phyloP scores from a whole-genome alignment of 2,797 vertebrate genomes.

The Phyllotis vaccarum region DNA sequence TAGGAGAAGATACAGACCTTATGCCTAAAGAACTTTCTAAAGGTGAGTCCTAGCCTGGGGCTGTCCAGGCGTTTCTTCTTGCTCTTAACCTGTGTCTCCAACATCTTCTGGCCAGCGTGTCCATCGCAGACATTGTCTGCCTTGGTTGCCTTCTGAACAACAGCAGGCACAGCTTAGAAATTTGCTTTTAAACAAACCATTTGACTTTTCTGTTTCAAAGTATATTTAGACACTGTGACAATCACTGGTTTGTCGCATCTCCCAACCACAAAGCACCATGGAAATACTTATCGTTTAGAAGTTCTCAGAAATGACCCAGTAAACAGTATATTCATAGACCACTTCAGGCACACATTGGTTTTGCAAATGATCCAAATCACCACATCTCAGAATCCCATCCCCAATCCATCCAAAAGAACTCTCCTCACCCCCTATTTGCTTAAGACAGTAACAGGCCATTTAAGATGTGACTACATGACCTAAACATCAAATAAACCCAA shows the following conservation, averaged over 20 bases:
- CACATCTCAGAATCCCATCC: not conserved
- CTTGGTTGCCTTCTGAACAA: constrained; percentile 86
- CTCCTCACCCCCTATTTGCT: not conserved
- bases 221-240: not conserved
- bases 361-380: constrained; percentile 48
- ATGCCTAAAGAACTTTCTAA: constrained; percentile 94
- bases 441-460: not conserved
- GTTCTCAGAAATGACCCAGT: not conserved
- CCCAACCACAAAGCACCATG: not conserved
- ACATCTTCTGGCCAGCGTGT: constrained; percentile 82
- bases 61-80: constrained; percentile 90
- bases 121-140: constrained; percentile 85
- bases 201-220: constrained; percentile 55
- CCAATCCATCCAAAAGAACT: not conserved
- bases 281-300: not conserved
- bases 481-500: not conserved
- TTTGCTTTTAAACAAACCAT: constrained; percentile 43
- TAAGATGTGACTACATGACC: not conserved
- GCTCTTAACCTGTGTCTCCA: constrained; percentile 80
- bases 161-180: constrained; percentile 77
- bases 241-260: accelerated
- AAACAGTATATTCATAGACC: not conserved
- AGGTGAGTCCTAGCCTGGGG: constrained; percentile 87
- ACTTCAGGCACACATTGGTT: not conserved
- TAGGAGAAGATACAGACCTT: constrained; percentile 91